Conservation (phyloP, 2,888 invertebrate species). For the Steromphala cineraria region DNA sequence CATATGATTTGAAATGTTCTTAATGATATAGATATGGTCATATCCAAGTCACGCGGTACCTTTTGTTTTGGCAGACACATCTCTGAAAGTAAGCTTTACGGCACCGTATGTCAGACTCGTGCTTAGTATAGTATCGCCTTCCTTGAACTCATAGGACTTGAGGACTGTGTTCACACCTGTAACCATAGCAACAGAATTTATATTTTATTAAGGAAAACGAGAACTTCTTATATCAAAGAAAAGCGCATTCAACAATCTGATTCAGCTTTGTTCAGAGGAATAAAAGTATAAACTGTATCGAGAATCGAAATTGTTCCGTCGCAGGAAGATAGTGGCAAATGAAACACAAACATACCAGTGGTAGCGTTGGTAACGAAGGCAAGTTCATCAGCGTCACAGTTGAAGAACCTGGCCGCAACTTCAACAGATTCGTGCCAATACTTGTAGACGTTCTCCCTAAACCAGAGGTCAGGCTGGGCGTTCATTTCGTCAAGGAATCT, state of each 20-base stretch:
- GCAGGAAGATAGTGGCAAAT: no score
- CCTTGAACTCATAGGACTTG: conserved; percentile 45
- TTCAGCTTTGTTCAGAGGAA: no score
- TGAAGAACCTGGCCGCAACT: background rate
- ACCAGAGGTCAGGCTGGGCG: conserved; percentile 20
- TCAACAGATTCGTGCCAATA: background rate
- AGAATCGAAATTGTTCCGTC: no score
- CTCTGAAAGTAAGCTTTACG: conserved; percentile 37
- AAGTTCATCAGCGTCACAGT: background rate
- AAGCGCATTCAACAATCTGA: no score
- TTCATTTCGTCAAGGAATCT: conserved; percentile 10
- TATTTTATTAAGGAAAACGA: no score
- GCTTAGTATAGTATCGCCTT: conserved; percentile 53
- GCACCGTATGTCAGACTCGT: conserved; percentile 53
- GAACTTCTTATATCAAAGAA: no score
- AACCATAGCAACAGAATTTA: background rate
- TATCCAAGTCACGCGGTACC: no score
- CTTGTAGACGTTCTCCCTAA: background rate
- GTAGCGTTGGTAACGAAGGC: conserved; percentile 25
- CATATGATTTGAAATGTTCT: no score
- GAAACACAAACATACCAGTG: conserved; percentile 5
- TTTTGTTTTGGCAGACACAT: conserved; percentile 16
- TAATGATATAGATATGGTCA: no score
- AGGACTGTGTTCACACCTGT: conserved; percentile 57
- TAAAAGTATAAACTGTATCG: no score